Percentiles rank a stretch among this genome's conserved stretches.
phyloP scores from a whole-genome alignment of 2,113 vertebrate species.

The Apeltes quadracus region DNA sequence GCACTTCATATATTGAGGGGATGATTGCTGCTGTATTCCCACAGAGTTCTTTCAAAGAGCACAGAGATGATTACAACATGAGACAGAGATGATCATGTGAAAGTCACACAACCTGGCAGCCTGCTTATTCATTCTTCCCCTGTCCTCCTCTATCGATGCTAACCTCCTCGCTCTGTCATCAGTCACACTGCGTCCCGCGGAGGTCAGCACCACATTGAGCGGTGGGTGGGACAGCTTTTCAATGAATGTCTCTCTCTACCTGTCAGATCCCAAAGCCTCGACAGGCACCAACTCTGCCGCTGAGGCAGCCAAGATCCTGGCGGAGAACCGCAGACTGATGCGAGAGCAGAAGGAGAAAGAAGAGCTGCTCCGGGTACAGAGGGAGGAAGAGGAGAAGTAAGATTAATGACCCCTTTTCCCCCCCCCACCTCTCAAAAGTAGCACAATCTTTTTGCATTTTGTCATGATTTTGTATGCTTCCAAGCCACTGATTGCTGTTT shows the following conservation, averaged over 20 bases:
- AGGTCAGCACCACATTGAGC: neutral
- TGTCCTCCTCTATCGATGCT: neutral
- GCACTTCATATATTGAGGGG: neutral
- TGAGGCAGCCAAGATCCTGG: constrained; percentile 88
- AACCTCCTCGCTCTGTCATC: neutral
- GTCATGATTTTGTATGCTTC: neutral
- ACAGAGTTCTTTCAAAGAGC: neutral
- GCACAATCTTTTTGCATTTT: neutral
- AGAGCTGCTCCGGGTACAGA: constrained; percentile 84
- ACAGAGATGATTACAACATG: neutral
- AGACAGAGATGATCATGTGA: constrained; percentile 17
- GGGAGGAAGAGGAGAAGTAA: constrained; percentile 87
- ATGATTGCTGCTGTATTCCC: neutral
- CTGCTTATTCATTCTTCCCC: neutral
- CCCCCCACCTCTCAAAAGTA: too few relatives aligned
- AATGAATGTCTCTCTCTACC: neutral
- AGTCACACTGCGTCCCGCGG: neutral
- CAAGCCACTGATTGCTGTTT: neutral
- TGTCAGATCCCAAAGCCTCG: constrained; percentile 80
- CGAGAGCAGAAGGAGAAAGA: constrained; percentile 87
- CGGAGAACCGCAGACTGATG: constrained; percentile 87
- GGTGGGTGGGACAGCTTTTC: neutral
- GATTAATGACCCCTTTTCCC: neutral
- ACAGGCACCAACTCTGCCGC: constrained; percentile 85
- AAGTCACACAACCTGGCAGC: neutral